phyloP scores from a whole-genome alignment of 2,888 invertebrate genomes.

The Dryobota labecula region DNA sequence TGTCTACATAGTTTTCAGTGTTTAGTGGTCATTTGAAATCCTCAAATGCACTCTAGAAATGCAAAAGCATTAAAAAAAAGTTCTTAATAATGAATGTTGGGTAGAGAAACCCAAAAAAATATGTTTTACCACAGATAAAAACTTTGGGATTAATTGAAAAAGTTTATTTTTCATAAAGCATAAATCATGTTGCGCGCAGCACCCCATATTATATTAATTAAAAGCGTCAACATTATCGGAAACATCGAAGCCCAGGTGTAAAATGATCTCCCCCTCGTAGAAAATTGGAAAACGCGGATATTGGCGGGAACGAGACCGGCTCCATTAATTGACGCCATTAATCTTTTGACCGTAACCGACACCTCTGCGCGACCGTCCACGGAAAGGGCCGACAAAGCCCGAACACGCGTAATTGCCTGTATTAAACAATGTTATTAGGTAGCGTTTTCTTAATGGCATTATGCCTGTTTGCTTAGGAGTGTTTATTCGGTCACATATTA shows the following conservation, averaged over 20 bases:
- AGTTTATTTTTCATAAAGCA: slow-evolving; percentile 8
- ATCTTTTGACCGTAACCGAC: slow-evolving; percentile 81
- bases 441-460: slow-evolving; percentile 25
- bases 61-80: background rate
- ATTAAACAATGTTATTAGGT: slow-evolving; percentile 45
- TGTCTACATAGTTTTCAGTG: slow-evolving; percentile 31
- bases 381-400: slow-evolving; percentile 55
- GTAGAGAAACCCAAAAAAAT: background rate
- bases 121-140: background rate
- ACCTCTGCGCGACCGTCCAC: slow-evolving; percentile 62
- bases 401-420: slow-evolving; percentile 52
- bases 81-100: background rate
- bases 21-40: slow-evolving; percentile 1
- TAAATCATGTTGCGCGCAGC: slow-evolving; percentile 55
- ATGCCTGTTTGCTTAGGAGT: slow-evolving; percentile 47
- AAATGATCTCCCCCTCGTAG: slow-evolving; percentile 71
- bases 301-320: slow-evolving; percentile 72
- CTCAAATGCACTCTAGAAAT: background rate
- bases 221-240: slow-evolving; percentile 70
- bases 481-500: slow-evolving; percentile 30
- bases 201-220: slow-evolving; percentile 69
- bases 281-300: slow-evolving; percentile 79
- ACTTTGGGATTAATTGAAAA: too few species aligned
- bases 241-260: slow-evolving; percentile 71
- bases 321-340: slow-evolving; percentile 83